Evolutionary conservation across 2,113 vertebrate species (phyloP), one percentile per base, ranked within the genome.

Genomic region (Caretta caretta): DNA sequence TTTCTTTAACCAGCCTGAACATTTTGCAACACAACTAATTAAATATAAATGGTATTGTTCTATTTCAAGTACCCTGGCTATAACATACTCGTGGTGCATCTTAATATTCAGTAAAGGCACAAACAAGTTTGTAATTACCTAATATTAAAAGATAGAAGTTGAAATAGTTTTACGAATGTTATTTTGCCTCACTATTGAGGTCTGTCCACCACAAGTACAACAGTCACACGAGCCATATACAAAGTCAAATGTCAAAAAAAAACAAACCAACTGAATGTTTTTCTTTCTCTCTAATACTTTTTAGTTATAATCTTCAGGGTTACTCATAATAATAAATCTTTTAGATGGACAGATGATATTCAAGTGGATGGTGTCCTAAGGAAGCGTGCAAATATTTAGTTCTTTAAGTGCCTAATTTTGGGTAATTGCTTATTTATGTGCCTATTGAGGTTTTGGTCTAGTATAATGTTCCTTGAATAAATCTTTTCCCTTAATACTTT

Each of bases 301-400:
- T 24, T 72, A 12, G 22, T 53, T 17, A 31, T 81, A 12, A 85
- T 89, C 35, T 82, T 93, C 17, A 79, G 14, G 29, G 11, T 80
- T 94, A 46, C 29, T 87, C 29, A 78, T 59, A 46, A 12, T 59
- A 10, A 83, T 29, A 54, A 5, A 19, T 84, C 54, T 76, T 76
- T 79, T 62, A 89, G 24, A 48, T 94, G 54, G 78, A 87, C 84
- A 59, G 53, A 93, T 56, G 50, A 19, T 10, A 42, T 31, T 79
- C 17, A 72, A 42, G n/a, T 72, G 10, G 35, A 11, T 50, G 17
- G 50, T 90, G 80, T 75, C 65, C 84, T 78, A 1, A 82, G 57
- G 78, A 87, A 82, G 8, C n/a, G 59, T 20, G 53, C 87, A 46
- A 89, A 38, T 6, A 27, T 93, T 51, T 11, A 82, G 31, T 25